Evolutionary conservation across 2,888 invertebrate species (phyloP), one percentile per base, ranked within the genome.

Genomic region (Perizoma flavofasciatum): DNA sequence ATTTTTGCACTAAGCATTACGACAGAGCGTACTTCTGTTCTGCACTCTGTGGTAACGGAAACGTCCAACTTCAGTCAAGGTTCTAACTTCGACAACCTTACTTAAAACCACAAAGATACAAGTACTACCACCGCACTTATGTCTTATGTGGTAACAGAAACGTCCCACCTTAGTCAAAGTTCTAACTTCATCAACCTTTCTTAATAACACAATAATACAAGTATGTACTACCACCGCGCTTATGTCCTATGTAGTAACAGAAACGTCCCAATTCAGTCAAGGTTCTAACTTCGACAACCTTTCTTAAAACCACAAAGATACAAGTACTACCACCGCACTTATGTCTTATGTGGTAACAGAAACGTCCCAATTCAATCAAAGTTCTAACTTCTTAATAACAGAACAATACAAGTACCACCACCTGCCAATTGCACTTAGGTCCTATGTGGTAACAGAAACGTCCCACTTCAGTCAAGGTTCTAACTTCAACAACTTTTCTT

Each of bases 391-490:
- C 61, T 55, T 55, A 71, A 37, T 32, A 41, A 54, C 54, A 65
- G 74, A 81, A 79, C 59, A 71, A 58, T 66, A 33, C 69, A 86
- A 75, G 50, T 8, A 49, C 60, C 65, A 2, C 9, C 0, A 43
- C 9, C 22, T 22, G 22, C 22, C 22, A 3, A 22, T 22, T 22
- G 22, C 22, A 85, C 81, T 86, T 86, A 88, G 83, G 84, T 81
- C 82, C 87, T 85, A 82, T 88, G 88, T 88, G 84, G 89, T 89
- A 89, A 88, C 79, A 73, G 68, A 81, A 81, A 76, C 85, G 89
- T 86, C 88, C 88, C 79, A 91, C 84, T 89, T 88, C 88, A 87
- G 81, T 83, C 89, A 89, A 91, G 89, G 89, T 80, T 87, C 85
- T 83, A 86, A 85, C 83, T 82, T 79, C 79, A 75, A 79, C 74